Conservation (phyloP, 2,888 invertebrate genomes). For the Agriotes lineatus region DNA sequence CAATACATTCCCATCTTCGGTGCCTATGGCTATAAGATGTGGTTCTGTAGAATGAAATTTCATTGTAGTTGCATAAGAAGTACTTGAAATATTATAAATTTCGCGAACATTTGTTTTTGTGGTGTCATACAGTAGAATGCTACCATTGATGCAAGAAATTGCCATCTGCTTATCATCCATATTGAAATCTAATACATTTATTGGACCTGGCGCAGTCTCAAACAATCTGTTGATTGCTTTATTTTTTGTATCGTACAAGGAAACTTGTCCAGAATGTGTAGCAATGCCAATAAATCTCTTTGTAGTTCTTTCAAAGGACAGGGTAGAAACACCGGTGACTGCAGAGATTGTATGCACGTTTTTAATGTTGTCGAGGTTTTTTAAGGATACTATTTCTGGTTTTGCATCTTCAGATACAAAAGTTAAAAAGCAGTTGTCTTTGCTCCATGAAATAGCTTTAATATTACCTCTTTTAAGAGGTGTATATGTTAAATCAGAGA, state of each 20-base stretch:
- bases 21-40: slow-evolving; percentile 53
- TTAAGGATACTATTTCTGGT: slow-evolving; percentile 58
- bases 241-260: slow-evolving; percentile 60
- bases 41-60: slow-evolving; percentile 54
- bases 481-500: slow-evolving; percentile 49
- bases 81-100: slow-evolving; percentile 37
- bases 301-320: slow-evolving; percentile 57
- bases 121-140: slow-evolving; percentile 46
- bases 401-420: slow-evolving; percentile 54
- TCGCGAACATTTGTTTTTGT: slow-evolving; percentile 35
- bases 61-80: slow-evolving; percentile 38
- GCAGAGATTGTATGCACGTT: slow-evolving; percentile 58
- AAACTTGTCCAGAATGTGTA: slow-evolving; percentile 55
- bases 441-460: slow-evolving; percentile 57
- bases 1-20: slow-evolving; percentile 53
- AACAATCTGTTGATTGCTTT: slow-evolving; percentile 53
- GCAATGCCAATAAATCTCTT: slow-evolving; percentile 59
- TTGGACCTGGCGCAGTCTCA: slow-evolving; percentile 46
- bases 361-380: slow-evolving; percentile 53
- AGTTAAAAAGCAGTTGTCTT: slow-evolving; percentile 59
- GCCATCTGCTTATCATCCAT: slow-evolving; percentile 54
- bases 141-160: slow-evolving; percentile 45
- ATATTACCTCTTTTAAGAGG: slow-evolving; percentile 49
- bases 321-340: slow-evolving; percentile 51
- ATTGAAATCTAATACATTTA: slow-evolving; percentile 56